Base-by-base conservation (phyloP, 2,113 vertebrate genomes). In the Herpetotheres cachinnans region DNA sequence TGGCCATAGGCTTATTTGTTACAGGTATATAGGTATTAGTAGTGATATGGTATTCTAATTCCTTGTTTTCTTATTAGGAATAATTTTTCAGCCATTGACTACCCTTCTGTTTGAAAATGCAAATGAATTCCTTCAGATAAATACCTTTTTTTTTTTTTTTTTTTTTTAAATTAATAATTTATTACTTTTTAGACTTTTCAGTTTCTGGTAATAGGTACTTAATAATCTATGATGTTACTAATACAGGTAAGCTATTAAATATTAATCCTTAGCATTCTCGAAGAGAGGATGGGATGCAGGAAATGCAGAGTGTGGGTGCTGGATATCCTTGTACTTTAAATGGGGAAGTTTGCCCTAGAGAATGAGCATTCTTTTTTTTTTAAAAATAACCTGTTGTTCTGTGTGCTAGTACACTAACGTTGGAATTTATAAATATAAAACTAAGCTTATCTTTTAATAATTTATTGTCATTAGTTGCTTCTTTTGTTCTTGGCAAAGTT, bases 1-100 rank as follows among this genome's bases (percentile, higher is more conserved):
- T 52, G 40, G 4, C 40, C 13, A 0, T 20, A 26, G 13, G 3
- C 7, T 66, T 52, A 34, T n/a, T 30, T 47, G 1, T n/a, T 34
- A 13, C 13, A 74, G 32, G 6, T 29, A 3, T 1, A 1, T n/a
- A 38, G 1, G 1, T 56, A 11, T 17, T 21, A 24, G 18, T 6
- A 55, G 10, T 32, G 52, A 8, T 6, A 9, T 1, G 2, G 1
- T 17, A 9, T 71, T 90, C 3, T 16, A 4, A 40, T 52, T 72
- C 7, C 5, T 25, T 38, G 5, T 26, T 77, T 59, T 54, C 29
- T n/a, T 58, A 4, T 4, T 50, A 24, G 12, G 12, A 63, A 15
- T 46, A 26, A 5, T 9, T 77, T 73, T 77, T 70, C 25, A 80
- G 9, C 14, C 6, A 6, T 8, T 30, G 34, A 15, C 6, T 74